Evolutionary conservation across 2,888 invertebrate species (phyloP).

Genomic region (Philereme transversata): DNA sequence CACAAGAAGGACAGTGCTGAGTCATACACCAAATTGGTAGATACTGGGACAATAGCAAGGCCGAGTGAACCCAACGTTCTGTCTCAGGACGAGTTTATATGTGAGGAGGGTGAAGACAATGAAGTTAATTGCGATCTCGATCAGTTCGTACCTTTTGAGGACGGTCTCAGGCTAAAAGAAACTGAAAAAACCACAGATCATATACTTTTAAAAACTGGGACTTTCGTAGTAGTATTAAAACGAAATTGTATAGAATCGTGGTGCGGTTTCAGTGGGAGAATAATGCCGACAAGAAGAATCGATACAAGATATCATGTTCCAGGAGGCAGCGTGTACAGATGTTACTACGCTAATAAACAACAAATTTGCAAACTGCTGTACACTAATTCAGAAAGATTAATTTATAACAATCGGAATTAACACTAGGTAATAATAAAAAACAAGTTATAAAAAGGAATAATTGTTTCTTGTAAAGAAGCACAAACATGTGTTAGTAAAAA

Average conservation of each 20-base stretch:
- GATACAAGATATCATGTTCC: slow-evolving; percentile 51
- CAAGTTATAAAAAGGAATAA: slow-evolving; percentile 6
- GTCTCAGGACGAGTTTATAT: slow-evolving; percentile 72
- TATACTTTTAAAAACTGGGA: slow-evolving; percentile 61
- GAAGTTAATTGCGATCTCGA: slow-evolving; percentile 65
- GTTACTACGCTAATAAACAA: slow-evolving; percentile 68
- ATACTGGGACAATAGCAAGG: slow-evolving; percentile 62
- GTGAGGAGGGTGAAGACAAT: slow-evolving; percentile 58
- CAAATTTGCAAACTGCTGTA: slow-evolving; percentile 65
- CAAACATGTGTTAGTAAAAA: too few relatives aligned
- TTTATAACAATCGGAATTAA: slow-evolving; percentile 47
- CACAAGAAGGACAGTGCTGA: slow-evolving; percentile 58
- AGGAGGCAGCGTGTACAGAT: slow-evolving; percentile 66
- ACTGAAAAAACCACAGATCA: slow-evolving; percentile 47
- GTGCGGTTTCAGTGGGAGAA: slow-evolving; percentile 65
- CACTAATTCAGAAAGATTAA: slow-evolving; percentile 26
- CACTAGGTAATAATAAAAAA: slow-evolving; percentile 19
- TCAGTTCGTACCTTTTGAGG: slow-evolving; percentile 56
- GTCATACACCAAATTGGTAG: slow-evolving; percentile 60
- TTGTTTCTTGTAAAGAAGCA: neutral
- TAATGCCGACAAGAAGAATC: slow-evolving; percentile 46
- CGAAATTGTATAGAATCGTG: slow-evolving; percentile 56
- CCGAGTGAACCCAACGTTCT: slow-evolving; percentile 61
- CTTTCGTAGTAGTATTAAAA: slow-evolving; percentile 51
- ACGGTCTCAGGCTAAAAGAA: slow-evolving; percentile 56